Base-by-base conservation (phyloP, 1,140 invertebrate species). In the Tyrophagus putrescentiae region DNA sequence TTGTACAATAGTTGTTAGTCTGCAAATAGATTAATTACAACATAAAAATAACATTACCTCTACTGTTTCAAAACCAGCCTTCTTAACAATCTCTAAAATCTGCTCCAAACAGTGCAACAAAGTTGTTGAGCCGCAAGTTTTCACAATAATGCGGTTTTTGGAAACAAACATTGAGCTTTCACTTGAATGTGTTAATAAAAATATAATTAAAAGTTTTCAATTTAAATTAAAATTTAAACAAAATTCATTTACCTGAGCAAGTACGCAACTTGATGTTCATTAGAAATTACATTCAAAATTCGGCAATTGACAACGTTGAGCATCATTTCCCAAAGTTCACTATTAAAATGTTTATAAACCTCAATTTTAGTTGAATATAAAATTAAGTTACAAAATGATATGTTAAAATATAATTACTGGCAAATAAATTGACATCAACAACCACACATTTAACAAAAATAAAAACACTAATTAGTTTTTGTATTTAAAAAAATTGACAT, bases 151-250 rank as follows among this genome's bases (percentile, higher is more conserved):
- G 25, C 92, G 80, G 27, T 84, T 78, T 65, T 87, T 84, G 1
- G 90, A 89, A 50, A 98, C 82, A 77, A 98, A 98, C 88, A 98
- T 89, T 72, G 89, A 95, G 78, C 91, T 96, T 76, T 98, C 94
- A 73, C 92, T 96, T 42, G 23, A 32, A 48, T 50, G 44, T 27
- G 18, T n/a, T 57, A 44, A 41, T 16, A 21, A 36, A 32, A 60
- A 21, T 18, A 57, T 0, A 29, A 27, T 53, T 18, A 31, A 60
- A 27, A 25, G 23, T 21, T 6, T 50, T 21, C 5, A 61, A 62
- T 41, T 44, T 34, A 31, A 65, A 56, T 16, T 41, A 1, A 29
- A 18, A 33, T 42, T 21, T 13, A 32, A 56, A 57, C 25, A 13
- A 58, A n/a, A 58, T 7, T 11, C 7, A 58, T 16, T 80, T 77